These are phyloP conservation scores for Crenuchus spilurus DNA, from an alignment of 2,797 vertebrate genomes.

Conservation along the genomic window DNA sequence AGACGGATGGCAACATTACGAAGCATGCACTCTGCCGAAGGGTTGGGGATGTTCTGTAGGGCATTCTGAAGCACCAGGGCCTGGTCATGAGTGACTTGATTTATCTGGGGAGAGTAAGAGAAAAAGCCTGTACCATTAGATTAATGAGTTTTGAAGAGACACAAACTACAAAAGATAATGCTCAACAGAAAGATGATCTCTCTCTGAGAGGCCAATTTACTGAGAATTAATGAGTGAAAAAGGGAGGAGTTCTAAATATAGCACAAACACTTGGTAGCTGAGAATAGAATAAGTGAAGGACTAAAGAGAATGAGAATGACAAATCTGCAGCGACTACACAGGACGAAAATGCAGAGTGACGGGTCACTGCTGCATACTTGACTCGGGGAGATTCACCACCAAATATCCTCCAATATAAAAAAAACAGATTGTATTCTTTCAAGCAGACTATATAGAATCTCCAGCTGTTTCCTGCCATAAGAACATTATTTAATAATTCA, in stretches of 20 bases:
- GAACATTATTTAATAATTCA: no score
- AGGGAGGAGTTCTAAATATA: neutral
- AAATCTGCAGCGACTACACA: no score
- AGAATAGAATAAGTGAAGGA: neutral
- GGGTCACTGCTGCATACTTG: no score
- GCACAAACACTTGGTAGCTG: neutral
- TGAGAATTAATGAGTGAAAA: neutral
- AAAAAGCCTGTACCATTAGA: neutral
- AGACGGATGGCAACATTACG: slow-evolving; percentile 98
- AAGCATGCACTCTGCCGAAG: slow-evolving; percentile 97
- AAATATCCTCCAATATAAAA: no score
- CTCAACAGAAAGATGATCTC: neutral
- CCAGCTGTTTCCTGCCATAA: no score
- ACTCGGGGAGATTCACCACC: no score
- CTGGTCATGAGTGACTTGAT: slow-evolving; percentile 97
- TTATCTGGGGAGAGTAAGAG: slow-evolving; percentile 79
- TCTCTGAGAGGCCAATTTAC: neutral
- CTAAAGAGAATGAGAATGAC: neutral
- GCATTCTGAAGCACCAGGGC: slow-evolving; percentile 97
- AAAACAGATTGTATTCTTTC: no score
- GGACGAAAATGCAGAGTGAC: no score
- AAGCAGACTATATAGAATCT: no score
- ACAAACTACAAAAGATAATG: no score
- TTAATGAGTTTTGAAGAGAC: neutral
- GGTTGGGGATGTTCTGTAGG: slow-evolving; percentile 98